Conservation (phyloP, 92 coral and sea anemone genomes). For the Actinostola sp. region DNA sequence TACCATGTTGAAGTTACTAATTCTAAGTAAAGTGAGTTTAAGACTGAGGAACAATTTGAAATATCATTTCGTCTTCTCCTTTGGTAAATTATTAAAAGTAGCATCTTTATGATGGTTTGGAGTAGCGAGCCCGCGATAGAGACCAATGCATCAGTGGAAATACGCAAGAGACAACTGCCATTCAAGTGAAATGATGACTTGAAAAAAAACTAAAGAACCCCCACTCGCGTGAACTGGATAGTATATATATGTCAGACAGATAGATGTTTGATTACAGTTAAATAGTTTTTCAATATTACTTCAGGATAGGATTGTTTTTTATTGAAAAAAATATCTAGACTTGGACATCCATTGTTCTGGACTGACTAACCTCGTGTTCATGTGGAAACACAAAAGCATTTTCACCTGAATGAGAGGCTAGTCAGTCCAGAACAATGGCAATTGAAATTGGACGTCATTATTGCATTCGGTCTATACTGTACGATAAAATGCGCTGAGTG, state of each 20-base stretch:
- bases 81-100: slow-evolving; percentile 23
- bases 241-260: neutral
- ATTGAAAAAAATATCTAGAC: neutral
- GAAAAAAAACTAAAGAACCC: too few relatives aligned
- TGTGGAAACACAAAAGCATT: too few relatives aligned
- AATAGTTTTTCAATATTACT: slow-evolving; percentile 12
- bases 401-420: too few relatives aligned
- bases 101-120: slow-evolving; percentile 8
- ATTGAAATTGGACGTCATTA: too few relatives aligned
- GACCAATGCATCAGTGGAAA: neutral
- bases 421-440: too few relatives aligned
- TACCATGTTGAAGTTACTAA: neutral
- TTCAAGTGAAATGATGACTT: too few relatives aligned
- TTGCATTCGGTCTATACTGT: too few relatives aligned
- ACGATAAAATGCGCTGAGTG: too few relatives aligned
- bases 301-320: neutral
- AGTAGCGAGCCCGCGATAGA: neutral
- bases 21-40: neutral
- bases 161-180: neutral
- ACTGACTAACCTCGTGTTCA: too few relatives aligned
- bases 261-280: slow-evolving; percentile 4
- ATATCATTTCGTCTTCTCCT: slow-evolving; percentile 7
- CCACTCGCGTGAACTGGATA: neutral
- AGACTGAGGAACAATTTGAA: slow-evolving; percentile 8
- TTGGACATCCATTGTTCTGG: too few relatives aligned